These are phyloP conservation scores for Syritta pipiens DNA, from an alignment of 2,888 invertebrate genomes.

Conservation along the genomic window DNA sequence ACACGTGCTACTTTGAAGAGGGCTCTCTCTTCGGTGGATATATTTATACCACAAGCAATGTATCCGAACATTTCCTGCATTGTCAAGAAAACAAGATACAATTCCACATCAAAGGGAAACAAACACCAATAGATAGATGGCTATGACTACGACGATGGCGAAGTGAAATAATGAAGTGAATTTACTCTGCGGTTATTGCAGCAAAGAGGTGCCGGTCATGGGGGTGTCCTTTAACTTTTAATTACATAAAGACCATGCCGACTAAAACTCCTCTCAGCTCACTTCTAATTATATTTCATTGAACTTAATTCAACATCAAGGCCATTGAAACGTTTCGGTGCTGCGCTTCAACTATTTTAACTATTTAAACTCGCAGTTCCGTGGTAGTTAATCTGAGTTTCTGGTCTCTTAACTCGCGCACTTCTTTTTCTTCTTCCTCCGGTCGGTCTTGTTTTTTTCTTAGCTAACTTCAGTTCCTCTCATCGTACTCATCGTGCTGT, in stretches of 20 bases:
- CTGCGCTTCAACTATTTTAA: conserved; percentile 20
- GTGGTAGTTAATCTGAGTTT: conserved; percentile 36
- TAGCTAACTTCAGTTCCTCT: conserved; percentile 19
- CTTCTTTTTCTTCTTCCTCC: conserved; percentile 33
- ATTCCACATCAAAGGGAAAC: conserved; percentile 37
- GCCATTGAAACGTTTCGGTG: conserved; percentile 2
- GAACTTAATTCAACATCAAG: conserved; percentile 17
- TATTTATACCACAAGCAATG: conserved; percentile 57
- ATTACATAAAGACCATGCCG: too few relatives aligned
- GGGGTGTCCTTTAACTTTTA: neutral
- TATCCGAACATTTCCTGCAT: conserved; percentile 54
- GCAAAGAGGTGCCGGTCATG: neutral
- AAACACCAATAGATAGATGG: conserved; percentile 43
- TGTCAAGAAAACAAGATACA: conserved; percentile 50
- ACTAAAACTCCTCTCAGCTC: neutral
- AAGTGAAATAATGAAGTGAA: neutral
- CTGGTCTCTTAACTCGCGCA: conserved; percentile 31
- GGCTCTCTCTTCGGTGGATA: conserved; percentile 29
- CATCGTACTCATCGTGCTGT: neutral
- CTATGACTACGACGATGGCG: too few relatives aligned
- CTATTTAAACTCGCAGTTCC: conserved; percentile 16
- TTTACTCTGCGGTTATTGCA: neutral
- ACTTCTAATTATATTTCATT: conserved; percentile 21
- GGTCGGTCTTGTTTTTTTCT: conserved; percentile 17
- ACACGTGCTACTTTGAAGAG: conserved; percentile 41